These are phyloP conservation scores for Chinchilla lanigera DNA, from an alignment of 2,113 vertebrate species.

Conservation along the genomic window DNA sequence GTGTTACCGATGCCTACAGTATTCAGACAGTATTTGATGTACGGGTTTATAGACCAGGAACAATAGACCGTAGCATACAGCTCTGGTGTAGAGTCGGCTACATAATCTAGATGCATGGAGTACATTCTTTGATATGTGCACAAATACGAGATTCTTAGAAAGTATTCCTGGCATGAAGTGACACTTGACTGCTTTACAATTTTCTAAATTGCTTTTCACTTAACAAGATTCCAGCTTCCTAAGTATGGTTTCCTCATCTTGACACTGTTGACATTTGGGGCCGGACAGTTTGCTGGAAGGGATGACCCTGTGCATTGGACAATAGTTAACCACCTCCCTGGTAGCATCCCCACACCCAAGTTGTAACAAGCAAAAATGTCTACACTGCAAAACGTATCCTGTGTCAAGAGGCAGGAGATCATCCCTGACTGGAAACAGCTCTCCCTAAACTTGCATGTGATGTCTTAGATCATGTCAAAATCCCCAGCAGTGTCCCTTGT, in stretches of 20 bases:
- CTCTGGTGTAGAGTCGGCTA: accelerated
- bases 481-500: not conserved
- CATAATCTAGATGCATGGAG: not conserved
- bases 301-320: too few species aligned
- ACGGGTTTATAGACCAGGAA: too few species aligned
- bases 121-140: not conserved
- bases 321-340: not conserved
- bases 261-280: not conserved
- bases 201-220: not conserved
- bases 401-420: not conserved
- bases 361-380: not conserved
- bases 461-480: not conserved
- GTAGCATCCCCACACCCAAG: accelerated
- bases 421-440: not conserved
- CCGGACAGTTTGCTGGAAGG: not conserved
- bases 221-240: not conserved
- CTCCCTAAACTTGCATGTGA: not conserved
- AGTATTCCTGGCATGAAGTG: not conserved
- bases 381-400: not conserved
- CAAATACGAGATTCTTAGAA: not conserved
- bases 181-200: not conserved
- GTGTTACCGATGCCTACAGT: not conserved
- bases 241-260: not conserved
- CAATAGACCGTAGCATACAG: not conserved
- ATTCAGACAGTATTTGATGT: not conserved